Base-by-base conservation (phyloP, 23 tunicate species). In the Clavelina lepadiformis region DNA sequence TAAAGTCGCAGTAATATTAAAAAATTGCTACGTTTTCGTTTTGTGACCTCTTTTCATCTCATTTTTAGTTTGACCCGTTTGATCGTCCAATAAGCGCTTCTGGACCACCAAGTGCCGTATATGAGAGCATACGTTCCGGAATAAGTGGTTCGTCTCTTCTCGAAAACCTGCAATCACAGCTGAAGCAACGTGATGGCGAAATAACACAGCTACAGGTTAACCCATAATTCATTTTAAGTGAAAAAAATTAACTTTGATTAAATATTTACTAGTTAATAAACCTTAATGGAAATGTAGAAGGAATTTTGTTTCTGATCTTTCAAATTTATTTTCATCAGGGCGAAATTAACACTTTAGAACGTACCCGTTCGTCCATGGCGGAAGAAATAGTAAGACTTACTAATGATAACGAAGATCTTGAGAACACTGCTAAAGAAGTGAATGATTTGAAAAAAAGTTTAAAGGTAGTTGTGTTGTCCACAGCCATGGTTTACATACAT, bases 351-450 rank as follows among this genome's bases (percentile, higher is more conserved):
- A 89, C 76, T 73, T 74, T 89, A 11, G 97, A 89, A 63, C 73
- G 89, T 34, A 89, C 97, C 13, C 73, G 97, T 19, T 89, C 97
- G 5, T 81, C 89, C 8, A 89, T 89, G 97, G 89, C 97, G 7
- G 97, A 89, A 36, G 97, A 89, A 44, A 89, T 89, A n/a, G 97
- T 89, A n/a, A 56, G 97, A 63, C 54, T 89, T 29, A 89, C 97
- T 66, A 89, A 89, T 45, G 76, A 63, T 30, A 89, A 81, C 54
- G 97, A 89, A 82, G 89, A 81, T 37, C 21, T 89, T 21, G 82
- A 76, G 27, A 67, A 68, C 31, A 62, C 61, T n/a, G 72, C 71
- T 1, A 46, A 68, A 23, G 67, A 89, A 28, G 63, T 81, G 7
- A 45, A 76, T 27, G 80, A 63, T 19, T 34, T 75, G 46, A 69